Evolutionary conservation across 2,113 vertebrate species (phyloP).

Genomic region (Pluvianellus socialis): DNA sequence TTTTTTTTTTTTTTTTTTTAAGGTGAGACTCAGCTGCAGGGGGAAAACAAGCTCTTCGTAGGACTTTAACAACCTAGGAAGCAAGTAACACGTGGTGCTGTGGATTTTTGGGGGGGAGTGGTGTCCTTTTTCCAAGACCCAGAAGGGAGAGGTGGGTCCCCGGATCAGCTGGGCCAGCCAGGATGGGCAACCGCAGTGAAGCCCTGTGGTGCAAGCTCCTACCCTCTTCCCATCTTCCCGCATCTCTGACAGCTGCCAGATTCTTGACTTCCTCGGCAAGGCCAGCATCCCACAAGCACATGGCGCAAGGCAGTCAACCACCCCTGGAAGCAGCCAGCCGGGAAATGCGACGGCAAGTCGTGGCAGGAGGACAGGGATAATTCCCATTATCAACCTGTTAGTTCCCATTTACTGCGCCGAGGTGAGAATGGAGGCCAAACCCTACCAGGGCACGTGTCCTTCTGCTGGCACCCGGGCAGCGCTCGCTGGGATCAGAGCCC

Average conservation of each 20-base stretch:
- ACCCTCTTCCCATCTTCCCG: background rate
- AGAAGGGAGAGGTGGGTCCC: background rate
- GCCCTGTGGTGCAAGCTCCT: background rate
- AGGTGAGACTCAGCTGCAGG: background rate
- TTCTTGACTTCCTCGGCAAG: background rate
- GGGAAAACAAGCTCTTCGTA: background rate
- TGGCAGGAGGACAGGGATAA: background rate
- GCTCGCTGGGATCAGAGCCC: background rate
- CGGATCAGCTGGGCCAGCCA: fast-evolving
- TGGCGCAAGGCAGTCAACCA: background rate
- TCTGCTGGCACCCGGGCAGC: background rate
- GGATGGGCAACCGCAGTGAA: background rate
- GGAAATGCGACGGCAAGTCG: fast-evolving
- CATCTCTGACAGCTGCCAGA: background rate
- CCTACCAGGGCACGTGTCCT: fast-evolving
- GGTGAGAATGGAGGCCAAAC: fast-evolving
- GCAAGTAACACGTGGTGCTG: background rate
- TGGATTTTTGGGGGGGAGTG: background rate
- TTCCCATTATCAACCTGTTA: background rate
- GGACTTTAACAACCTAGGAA: background rate
- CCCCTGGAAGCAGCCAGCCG: background rate
- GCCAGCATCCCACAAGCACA: background rate
- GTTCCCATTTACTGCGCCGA: too few species aligned
- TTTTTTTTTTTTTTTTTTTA: background rate
- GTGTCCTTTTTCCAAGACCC: background rate